These are phyloP conservation scores for Metacarcinus magister DNA, from an alignment of 2,888 invertebrate species.

Conservation along the genomic window DNA sequence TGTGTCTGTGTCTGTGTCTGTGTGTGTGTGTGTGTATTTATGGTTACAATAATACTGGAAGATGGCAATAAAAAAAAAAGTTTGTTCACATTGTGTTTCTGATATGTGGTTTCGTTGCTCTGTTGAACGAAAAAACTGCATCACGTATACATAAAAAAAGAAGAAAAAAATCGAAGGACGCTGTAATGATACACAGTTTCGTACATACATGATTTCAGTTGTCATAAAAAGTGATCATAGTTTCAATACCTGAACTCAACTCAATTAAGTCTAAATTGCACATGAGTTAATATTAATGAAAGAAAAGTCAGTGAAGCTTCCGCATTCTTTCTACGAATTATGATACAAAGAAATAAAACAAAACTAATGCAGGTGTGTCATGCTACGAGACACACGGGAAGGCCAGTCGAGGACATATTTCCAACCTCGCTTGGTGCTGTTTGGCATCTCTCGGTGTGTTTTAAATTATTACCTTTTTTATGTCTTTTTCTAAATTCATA, in stretches of 20 bases:
- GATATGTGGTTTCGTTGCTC: neutral
- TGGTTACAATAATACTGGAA: neutral
- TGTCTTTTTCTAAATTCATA: neutral
- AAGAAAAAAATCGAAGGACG: neutral
- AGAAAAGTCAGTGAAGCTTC: neutral
- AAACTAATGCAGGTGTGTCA: neutral
- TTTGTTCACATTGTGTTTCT: neutral
- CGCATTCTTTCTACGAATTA: neutral
- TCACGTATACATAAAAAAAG: neutral
- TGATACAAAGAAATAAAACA: neutral
- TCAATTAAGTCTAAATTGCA: neutral
- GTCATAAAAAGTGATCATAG: neutral
- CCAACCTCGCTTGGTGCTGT: no score
- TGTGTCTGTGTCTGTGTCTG: neutral
- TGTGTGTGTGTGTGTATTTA: no score
- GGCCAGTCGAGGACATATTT: neutral
- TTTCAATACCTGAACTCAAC: neutral
- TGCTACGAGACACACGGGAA: neutral
- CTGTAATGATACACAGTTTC: no score
- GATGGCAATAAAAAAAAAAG: neutral
- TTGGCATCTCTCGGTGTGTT: neutral
- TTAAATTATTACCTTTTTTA: neutral
- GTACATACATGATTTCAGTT: no score
- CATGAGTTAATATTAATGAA: neutral
- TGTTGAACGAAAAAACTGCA: neutral